Percentiles rank a stretch among this genome's conserved stretches.
phyloP scores from a whole-genome alignment of 2,797 vertebrate genomes.

The Florisuga fusca region DNA sequence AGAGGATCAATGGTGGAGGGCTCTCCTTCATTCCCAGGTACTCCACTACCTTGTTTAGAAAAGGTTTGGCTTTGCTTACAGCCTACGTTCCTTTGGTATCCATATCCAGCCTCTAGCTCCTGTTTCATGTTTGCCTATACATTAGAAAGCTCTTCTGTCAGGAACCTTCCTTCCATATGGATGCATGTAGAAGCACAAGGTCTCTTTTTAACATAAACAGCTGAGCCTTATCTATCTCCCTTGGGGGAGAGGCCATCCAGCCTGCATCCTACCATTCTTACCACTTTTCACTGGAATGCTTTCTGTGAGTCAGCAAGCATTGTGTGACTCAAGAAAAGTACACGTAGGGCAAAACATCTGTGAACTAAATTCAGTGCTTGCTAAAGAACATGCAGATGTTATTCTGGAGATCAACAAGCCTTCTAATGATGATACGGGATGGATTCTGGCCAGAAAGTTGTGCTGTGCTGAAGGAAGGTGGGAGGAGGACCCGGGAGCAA shows the following conservation, averaged over 20 bases:
- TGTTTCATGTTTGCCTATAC: neutral
- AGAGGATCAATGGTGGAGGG: neutral
- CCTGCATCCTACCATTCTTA: constrained; percentile 2
- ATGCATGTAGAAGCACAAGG: neutral
- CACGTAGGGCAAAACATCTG: neutral
- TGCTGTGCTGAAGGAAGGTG: neutral
- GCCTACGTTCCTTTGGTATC: neutral
- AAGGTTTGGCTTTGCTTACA: neutral
- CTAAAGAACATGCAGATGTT: neutral
- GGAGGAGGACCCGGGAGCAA: constrained; percentile 19
- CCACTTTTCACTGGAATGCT: constrained; percentile 11
- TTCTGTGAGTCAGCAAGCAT: constrained; percentile 46
- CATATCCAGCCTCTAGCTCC: neutral
- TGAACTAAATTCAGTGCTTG: constrained; percentile 25
- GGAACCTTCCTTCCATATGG: neutral
- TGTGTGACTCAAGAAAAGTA: constrained; percentile 28
- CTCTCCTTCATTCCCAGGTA: neutral
- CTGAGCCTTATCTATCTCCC: neutral
- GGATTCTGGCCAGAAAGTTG: constrained; percentile 37
- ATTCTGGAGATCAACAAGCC: constrained; percentile 26
- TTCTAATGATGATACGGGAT: constrained; percentile 2
- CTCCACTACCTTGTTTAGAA: neutral
- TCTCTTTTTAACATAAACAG: neutral
- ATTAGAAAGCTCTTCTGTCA: neutral
- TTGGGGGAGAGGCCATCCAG: neutral